Evolutionary conservation across 2,888 invertebrate species (phyloP).

Genomic region (Shargacucullia verbasci): DNA sequence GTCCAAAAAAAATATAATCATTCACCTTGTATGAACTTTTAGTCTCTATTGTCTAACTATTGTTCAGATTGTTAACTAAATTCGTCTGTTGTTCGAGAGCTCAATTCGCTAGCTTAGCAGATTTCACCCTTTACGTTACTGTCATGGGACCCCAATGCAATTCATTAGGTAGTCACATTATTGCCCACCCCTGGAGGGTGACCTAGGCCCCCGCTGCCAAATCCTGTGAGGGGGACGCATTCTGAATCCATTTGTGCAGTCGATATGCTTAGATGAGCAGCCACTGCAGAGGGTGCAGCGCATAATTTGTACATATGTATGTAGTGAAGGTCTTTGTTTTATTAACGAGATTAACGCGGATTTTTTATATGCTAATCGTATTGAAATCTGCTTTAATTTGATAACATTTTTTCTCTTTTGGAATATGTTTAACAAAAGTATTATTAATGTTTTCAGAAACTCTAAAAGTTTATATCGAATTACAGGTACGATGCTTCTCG

Average conservation of each 20-base stretch:
- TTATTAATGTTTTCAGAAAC: conserved; percentile 24
- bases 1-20: conserved; percentile 20
- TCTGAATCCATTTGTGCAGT: conserved; percentile 54
- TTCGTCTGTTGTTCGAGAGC: conserved; percentile 6
- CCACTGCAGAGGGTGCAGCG: conserved; percentile 54
- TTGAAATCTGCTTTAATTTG: conserved; percentile 1
- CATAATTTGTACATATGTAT: conserved; percentile 35
- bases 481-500: conserved; percentile 20
- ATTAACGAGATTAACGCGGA: conserved; percentile 11
- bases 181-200: conserved; percentile 63
- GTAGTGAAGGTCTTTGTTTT: conserved; percentile 18
- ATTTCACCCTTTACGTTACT: conserved; percentile 35
- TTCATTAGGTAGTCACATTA: conserved; percentile 52
- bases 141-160: conserved; percentile 32
- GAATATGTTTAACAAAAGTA: not conserved
- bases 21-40: not conserved
- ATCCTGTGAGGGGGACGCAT: conserved; percentile 68
- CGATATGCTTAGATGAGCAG: conserved; percentile 63
- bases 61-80: conserved; percentile 1
- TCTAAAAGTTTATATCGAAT: conserved; percentile 21
- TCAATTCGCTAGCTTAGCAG: conserved; percentile 35
- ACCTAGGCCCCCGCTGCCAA: conserved; percentile 69
- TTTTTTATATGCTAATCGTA: not conserved
- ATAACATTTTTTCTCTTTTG: conserved; percentile 2
- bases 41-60: conserved; percentile 8